Conservation (phyloP, 2,797 vertebrate genomes). For the Ctenopoma multispine region DNA sequence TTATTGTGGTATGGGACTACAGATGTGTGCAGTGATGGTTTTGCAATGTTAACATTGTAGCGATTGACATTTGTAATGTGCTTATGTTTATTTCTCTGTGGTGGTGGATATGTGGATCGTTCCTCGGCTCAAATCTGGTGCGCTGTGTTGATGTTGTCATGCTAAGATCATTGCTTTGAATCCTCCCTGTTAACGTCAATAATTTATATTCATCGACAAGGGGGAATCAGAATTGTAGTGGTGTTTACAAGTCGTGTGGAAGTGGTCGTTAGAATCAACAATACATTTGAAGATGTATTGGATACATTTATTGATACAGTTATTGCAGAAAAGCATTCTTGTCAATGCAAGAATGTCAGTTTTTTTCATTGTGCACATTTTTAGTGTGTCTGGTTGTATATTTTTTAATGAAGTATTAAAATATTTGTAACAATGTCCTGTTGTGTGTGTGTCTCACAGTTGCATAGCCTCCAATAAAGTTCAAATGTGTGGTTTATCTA, state of each 20-base stretch:
- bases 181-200: background rate
- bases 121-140: too few species aligned
- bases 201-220: background rate
- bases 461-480: too few species aligned
- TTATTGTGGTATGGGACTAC: background rate
- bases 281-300: slow-evolving; percentile 54
- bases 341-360: slow-evolving; percentile 52
- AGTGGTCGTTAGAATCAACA: slow-evolving; percentile 20
- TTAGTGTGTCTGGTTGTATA: slow-evolving; percentile 36
- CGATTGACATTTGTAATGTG: too few species aligned
- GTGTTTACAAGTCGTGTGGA: background rate
- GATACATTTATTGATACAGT: slow-evolving; percentile 54
- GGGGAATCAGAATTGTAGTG: background rate
- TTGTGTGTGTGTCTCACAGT: too few species aligned
- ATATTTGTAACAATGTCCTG: background rate
- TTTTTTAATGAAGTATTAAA: slow-evolving; percentile 60
- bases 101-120: background rate
- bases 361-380: slow-evolving; percentile 52
- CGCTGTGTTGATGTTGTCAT: background rate
- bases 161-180: background rate
- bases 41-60: background rate
- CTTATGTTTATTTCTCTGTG: background rate
- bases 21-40: background rate
- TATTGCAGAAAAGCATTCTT: slow-evolving; percentile 63
- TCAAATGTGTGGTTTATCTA: too few species aligned